Evolutionary conservation across 2,888 invertebrate species (phyloP).

Genomic region (Xiphydria camelus): DNA sequence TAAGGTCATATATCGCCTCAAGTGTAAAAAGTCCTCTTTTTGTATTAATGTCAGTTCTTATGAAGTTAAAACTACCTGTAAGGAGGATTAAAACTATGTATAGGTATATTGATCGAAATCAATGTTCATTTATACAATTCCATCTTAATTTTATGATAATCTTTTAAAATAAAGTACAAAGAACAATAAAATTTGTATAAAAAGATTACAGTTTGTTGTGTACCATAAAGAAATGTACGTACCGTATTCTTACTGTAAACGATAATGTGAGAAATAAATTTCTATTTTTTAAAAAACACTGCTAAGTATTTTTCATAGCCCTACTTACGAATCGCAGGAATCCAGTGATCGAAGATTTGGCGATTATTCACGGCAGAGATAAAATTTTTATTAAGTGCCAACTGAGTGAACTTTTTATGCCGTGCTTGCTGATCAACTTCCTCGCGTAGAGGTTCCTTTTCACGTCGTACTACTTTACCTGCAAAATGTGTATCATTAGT

Average conservation of each 20-base stretch:
- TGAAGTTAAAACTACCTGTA: background rate
- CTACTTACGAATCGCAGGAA: slow-evolving; percentile 21
- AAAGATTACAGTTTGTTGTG: too few species aligned
- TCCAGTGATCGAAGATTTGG: slow-evolving; percentile 23
- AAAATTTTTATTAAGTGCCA: slow-evolving; percentile 24
- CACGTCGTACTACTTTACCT: slow-evolving; percentile 58
- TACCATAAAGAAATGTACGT: too few species aligned
- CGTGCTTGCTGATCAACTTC: slow-evolving; percentile 68
- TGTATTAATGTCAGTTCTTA: background rate
- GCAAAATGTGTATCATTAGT: slow-evolving; percentile 22
- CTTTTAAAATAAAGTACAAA: too few species aligned
- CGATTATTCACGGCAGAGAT: slow-evolving; percentile 14
- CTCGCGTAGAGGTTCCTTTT: slow-evolving; percentile 66
- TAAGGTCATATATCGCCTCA: too few species aligned
- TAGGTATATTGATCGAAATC: too few species aligned
- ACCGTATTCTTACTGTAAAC: too few species aligned
- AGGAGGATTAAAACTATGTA: background rate
- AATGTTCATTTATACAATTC: too few species aligned
- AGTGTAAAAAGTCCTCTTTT: background rate
- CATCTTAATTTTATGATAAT: too few species aligned
- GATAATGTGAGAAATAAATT: too few species aligned
- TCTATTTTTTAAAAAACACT: too few species aligned
- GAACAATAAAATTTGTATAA: too few species aligned
- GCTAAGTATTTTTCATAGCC: background rate
- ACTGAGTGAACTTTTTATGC: slow-evolving; percentile 61